Conservation (phyloP, 2,797 vertebrate genomes). For the Diplodus sargus region DNA sequence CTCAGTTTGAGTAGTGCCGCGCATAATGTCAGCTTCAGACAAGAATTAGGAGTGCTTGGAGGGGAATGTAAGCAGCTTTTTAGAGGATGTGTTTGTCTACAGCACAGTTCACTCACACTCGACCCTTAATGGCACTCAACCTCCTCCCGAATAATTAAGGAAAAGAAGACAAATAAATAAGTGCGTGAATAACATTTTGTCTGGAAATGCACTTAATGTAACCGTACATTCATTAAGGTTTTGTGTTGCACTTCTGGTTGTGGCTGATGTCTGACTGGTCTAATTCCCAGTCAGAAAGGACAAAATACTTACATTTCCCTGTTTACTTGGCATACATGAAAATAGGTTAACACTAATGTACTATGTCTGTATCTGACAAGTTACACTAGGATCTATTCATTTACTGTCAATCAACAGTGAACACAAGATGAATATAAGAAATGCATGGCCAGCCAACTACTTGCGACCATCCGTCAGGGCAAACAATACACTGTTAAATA, state of each 20-base stretch:
- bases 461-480: no score
- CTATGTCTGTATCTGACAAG: no score
- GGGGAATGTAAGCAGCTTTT: conserved; percentile 22
- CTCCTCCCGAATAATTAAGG: conserved; percentile 1
- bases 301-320: no score
- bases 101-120: conserved; percentile 2
- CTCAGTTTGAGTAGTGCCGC: conserved; percentile 41
- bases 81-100: conserved; percentile 20
- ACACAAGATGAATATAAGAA: no score
- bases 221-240: neutral
- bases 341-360: no score
- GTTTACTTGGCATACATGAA: no score
- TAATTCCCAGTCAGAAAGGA: no score
- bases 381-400: no score
- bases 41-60: conserved; percentile 22
- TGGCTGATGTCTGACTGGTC: no score
- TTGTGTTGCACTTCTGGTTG: neutral
- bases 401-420: no score
- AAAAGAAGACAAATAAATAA: neutral
- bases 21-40: conserved; percentile 37
- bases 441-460: no score
- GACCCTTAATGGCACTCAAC: neutral
- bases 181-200: neutral
- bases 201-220: neutral
- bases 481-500: no score